Percentiles rank a stretch among this genome's conserved stretches.
These are phyloP conservation scores for Alethe castanea DNA, from an alignment of 2,113 vertebrate genomes.

Conservation along the genomic window DNA sequence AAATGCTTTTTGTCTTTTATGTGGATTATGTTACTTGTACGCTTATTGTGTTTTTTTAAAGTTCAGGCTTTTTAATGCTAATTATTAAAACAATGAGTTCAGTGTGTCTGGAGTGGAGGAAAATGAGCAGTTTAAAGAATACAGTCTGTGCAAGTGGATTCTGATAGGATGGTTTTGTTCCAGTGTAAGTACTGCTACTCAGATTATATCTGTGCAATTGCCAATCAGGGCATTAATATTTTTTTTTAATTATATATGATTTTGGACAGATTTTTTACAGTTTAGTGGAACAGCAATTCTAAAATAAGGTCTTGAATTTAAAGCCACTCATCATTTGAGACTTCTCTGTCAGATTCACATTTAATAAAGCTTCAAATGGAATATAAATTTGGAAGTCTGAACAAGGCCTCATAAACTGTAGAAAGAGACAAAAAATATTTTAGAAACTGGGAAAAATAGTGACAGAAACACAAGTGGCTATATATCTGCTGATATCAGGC, in stretches of 20 bases:
- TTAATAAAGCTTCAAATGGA: not conserved
- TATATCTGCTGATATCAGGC: not conserved
- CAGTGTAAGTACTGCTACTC: not conserved
- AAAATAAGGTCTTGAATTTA: not conserved
- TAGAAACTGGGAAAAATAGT: not conserved
- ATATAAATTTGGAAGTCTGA: not conserved
- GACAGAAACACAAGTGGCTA: not conserved
- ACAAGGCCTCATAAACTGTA: not conserved
- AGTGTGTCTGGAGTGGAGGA: not conserved
- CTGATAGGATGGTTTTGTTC: not conserved
- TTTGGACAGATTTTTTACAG: not conserved
- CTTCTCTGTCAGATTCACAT: not conserved
- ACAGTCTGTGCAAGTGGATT: not conserved
- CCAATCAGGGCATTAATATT: not conserved
- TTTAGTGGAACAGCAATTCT: not conserved
- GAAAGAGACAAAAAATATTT: not conserved
- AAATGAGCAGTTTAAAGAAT: not conserved
- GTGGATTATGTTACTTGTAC: conserved; percentile 19
- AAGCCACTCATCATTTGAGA: not conserved
- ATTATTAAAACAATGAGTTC: conserved; percentile 33
- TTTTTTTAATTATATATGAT: accelerated
- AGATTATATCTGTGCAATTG: not conserved
- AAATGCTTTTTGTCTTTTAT: conserved; percentile 43
- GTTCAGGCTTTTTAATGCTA: not conserved
- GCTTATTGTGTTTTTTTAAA: not conserved